A percentile compares a stretch with the other conserved stretches of the same genome.
Conservation (phyloP, 2,888 invertebrate genomes). For the Conops quadrifasciatus region DNA sequence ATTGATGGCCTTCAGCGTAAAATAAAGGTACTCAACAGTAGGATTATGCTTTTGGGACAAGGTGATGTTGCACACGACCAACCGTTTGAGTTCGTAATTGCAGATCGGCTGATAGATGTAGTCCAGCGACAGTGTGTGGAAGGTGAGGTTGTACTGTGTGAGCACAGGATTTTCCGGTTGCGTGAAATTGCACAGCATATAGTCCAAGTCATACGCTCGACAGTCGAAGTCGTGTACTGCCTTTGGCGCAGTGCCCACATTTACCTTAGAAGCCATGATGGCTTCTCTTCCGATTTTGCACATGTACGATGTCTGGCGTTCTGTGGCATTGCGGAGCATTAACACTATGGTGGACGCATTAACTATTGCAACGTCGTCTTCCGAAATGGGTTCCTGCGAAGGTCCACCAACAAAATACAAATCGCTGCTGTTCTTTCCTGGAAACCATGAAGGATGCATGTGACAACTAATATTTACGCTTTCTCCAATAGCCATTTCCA, state of each 20-base stretch:
- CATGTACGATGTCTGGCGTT: slow-evolving; percentile 50
- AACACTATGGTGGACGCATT: slow-evolving; percentile 55
- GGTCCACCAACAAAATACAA: slow-evolving; percentile 50
- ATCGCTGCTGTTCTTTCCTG: slow-evolving; percentile 46
- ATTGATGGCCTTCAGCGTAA: slow-evolving; percentile 72
- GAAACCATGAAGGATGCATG: slow-evolving; percentile 53
- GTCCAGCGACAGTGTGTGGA: slow-evolving; percentile 43
- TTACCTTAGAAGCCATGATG: slow-evolving; percentile 50
- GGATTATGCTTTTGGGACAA: slow-evolving; percentile 64
- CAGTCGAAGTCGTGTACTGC: slow-evolving; percentile 76
- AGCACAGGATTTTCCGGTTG: slow-evolving; percentile 69
- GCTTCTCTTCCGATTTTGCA: slow-evolving; percentile 56
- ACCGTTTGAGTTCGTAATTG: slow-evolving; percentile 50
- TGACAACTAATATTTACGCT: slow-evolving; percentile 57
- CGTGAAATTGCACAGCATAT: slow-evolving; percentile 79
- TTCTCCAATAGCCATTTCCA: slow-evolving; percentile 53
- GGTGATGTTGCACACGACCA: slow-evolving; percentile 56
- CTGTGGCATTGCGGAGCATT: slow-evolving; percentile 49
- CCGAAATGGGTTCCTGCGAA: slow-evolving; percentile 40
- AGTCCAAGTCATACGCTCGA: slow-evolving; percentile 76
- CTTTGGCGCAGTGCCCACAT: slow-evolving; percentile 69
- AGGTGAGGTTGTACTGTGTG: slow-evolving; percentile 67
- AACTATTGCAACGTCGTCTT: slow-evolving; percentile 39
- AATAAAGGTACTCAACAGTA: slow-evolving; percentile 67
- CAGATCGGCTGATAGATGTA: slow-evolving; percentile 49